A percentile compares a stretch with the other conserved stretches of the same genome.
These are phyloP conservation scores for Pyrrhosoma nymphula DNA, from an alignment of 2,888 invertebrate genomes.

Conservation along the genomic window DNA sequence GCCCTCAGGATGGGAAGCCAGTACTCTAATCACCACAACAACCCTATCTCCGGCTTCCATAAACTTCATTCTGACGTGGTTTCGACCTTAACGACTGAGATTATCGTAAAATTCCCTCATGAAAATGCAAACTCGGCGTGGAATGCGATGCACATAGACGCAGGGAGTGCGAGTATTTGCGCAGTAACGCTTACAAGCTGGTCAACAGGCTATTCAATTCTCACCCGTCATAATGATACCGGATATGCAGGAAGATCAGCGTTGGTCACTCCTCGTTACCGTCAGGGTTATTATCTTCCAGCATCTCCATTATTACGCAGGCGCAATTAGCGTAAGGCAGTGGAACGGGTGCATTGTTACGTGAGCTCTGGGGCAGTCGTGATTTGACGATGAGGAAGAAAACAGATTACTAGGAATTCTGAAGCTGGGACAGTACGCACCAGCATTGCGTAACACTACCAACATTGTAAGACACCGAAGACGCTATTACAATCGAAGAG, in stretches of 20 bases:
- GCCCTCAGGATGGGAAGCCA: no score
- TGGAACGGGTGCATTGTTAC: neutral
- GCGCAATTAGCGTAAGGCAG: neutral
- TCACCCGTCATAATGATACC: neutral
- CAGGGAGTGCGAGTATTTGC: neutral
- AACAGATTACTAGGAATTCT: neutral
- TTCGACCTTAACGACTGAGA: neutral
- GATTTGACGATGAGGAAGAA: neutral
- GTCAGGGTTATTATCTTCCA: neutral
- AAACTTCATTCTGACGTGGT: neutral
- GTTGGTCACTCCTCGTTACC: neutral
- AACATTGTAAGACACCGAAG: neutral
- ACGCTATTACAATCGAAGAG: neutral
- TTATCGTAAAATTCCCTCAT: neutral
- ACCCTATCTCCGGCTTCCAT: neutral
- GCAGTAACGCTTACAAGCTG: neutral
- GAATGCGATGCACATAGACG: neutral
- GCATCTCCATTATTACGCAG: neutral
- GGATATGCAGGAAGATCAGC: neutral
- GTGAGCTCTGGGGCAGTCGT: neutral
- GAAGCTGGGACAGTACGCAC: neutral
- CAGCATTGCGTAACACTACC: neutral
- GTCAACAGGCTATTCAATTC: neutral
- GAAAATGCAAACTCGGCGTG: neutral
- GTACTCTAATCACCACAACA: no score